phyloP scores from a whole-genome alignment of 2,797 vertebrate genomes.

The Cetoscarus ocellatus region DNA sequence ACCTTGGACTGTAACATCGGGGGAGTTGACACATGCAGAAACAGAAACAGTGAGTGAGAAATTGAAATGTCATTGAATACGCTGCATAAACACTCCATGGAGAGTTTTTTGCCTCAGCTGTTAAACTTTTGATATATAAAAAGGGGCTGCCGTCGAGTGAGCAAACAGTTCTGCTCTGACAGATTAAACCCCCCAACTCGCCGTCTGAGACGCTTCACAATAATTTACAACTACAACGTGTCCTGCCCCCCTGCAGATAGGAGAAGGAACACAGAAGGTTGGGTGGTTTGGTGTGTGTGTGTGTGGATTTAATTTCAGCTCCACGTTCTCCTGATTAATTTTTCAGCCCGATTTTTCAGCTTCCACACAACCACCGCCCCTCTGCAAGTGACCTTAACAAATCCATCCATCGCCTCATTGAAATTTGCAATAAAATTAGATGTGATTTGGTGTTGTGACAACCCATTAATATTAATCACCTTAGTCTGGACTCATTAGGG shows the following conservation, averaged over 20 bases:
- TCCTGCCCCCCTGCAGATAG: constrained; percentile 18
- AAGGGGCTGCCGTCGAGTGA: constrained; percentile 5
- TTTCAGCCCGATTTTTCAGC: constrained; percentile 43
- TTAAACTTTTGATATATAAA: constrained; percentile 30
- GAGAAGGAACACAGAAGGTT: neutral
- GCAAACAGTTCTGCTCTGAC: constrained; percentile 14
- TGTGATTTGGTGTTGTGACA: constrained; percentile 75
- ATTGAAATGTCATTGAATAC: constrained; percentile 48
- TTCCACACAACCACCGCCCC: constrained; percentile 25
- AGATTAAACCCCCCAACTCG: constrained; percentile 6
- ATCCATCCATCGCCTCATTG: constrained; percentile 63
- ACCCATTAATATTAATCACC: constrained; percentile 82
- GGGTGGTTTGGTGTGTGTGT: neutral
- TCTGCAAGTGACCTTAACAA: constrained; percentile 67
- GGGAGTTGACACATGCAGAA: constrained; percentile 57
- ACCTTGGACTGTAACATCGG: constrained; percentile 37
- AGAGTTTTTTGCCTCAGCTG: neutral
- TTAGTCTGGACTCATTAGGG: constrained; percentile 67
- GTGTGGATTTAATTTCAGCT: constrained; percentile 59
- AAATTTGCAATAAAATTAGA: constrained; percentile 74
- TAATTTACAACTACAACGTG: constrained; percentile 35
- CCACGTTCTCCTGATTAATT: constrained; percentile 61
- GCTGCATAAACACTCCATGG: constrained; percentile 5
- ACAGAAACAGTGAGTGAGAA: constrained; percentile 53
- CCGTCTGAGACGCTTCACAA: constrained; percentile 15